Evolutionary conservation across 1,140 invertebrate genomes (phyloP), one percentile per base, ranked within the genome.

Genomic region (Conus betulinus): DNA sequence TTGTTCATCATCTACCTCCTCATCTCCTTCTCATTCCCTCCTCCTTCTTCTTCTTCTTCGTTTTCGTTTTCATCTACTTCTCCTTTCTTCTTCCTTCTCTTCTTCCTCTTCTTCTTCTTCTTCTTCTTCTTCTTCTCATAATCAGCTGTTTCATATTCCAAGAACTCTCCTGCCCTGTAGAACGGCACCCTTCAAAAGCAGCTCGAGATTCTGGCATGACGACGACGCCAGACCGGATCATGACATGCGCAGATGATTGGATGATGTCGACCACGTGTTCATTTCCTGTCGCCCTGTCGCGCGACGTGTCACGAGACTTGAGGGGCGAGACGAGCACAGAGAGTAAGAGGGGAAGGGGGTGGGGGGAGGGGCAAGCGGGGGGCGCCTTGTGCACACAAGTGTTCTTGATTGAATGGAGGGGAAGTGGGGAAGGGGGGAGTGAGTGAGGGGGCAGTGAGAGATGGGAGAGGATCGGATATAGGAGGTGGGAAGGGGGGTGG

Each of bases 241-340:
- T 81, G 79, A 81, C 79, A 81, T 51, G 51, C 79, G 79, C 79
- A 81, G 79, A 81, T 55, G 79, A 81, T 53, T 55, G 79, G 79
- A 39, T 53, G 39, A 81, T 81, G 79, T 78, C 79, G 11, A 20
- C 79, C 79, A 81, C 39, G 39, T 81, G 79, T 53, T 81, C 79
- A 81, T 81, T 81, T 81, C 79, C 79, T 81, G 79, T 53, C 76
- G 39, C 25, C 25, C 76, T 78, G 39, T 78, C 76, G 76, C 39
- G 76, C 76, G 25, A 27, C 76, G 8, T 78, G 76, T 78, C 76
- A 78, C 25, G 39, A 51, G 76, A 78, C 10, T 78, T 27, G 76
- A 78, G 25, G 76, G 23, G 25, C 8, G 11, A 51, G n/a, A 51
- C 8, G 39, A 39, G 76, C 6, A 39, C 8, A 25, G 39, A 10